Percentiles rank a stretch among this genome's conserved stretches.
Conservation (phyloP, 2,113 vertebrate species). For the Epinephelus moara region DNA sequence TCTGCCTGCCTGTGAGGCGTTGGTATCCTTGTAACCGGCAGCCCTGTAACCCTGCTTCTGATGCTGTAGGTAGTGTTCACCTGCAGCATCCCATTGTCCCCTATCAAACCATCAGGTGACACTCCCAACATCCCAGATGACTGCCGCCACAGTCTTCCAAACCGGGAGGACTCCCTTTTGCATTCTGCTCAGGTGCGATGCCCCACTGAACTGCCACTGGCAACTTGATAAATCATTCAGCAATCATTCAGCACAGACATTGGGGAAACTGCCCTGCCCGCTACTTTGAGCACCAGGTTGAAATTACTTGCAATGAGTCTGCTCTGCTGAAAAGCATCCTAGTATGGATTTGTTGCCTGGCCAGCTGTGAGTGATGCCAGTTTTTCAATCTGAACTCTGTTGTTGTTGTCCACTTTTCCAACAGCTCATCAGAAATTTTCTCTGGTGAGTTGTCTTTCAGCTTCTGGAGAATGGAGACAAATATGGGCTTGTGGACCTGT, state of each 20-base stretch:
- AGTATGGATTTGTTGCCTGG: slow-evolving; percentile 61
- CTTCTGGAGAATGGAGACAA: slow-evolving; percentile 28
- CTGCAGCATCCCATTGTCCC: slow-evolving; percentile 7
- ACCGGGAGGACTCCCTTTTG: slow-evolving; percentile 30
- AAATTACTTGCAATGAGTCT: slow-evolving; percentile 61
- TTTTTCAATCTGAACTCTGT: slow-evolving; percentile 37
- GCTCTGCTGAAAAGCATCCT: slow-evolving; percentile 65
- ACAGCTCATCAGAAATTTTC: slow-evolving; percentile 32
- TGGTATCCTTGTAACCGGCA: slow-evolving; percentile 19
- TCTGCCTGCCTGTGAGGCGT: slow-evolving; percentile 9
- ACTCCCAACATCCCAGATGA: slow-evolving; percentile 39
- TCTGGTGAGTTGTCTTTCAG: slow-evolving; percentile 30
- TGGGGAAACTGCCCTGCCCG: slow-evolving; percentile 41
- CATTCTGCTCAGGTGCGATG: slow-evolving; percentile 51
- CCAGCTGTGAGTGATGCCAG: slow-evolving; percentile 35
- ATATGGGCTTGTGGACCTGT: not conserved
- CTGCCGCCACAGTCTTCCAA: slow-evolving; percentile 4
- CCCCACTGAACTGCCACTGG: slow-evolving; percentile 56
- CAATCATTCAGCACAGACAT: slow-evolving; percentile 71
- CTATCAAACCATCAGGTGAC: slow-evolving; percentile 43
- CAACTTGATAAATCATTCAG: slow-evolving; percentile 73
- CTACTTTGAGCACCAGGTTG: slow-evolving; percentile 50
- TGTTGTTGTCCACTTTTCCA: slow-evolving; percentile 32
- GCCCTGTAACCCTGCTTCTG: slow-evolving; percentile 12
- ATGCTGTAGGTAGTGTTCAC: slow-evolving; percentile 32